These are phyloP conservation scores for Pardosa pseudoannulata DNA, from an alignment of 2,888 invertebrate genomes.

Conservation along the genomic window DNA sequence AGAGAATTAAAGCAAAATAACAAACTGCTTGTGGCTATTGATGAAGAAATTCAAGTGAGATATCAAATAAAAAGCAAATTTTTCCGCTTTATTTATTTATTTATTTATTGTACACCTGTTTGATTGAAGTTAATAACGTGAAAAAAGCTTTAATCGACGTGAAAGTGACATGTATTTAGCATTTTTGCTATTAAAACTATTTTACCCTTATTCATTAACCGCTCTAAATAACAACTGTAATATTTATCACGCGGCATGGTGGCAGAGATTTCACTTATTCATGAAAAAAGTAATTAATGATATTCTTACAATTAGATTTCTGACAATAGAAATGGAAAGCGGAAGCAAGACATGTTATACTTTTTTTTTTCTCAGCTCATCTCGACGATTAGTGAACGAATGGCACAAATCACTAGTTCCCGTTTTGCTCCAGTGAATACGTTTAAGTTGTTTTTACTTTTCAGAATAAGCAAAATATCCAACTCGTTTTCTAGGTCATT, in stretches of 20 bases:
- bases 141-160: too few species aligned
- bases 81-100: too few species aligned
- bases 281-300: neutral
- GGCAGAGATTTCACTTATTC: neutral
- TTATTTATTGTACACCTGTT: too few species aligned
- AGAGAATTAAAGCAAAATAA: too few species aligned
- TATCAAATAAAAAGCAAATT: too few species aligned
- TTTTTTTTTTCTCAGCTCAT: slow-evolving; percentile 19
- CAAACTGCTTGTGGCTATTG: too few species aligned
- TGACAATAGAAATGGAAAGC: slow-evolving; percentile 26
- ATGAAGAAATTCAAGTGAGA: too few species aligned
- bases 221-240: neutral
- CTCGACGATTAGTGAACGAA: slow-evolving; percentile 45
- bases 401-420: slow-evolving; percentile 58
- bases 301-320: neutral
- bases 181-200: too few species aligned
- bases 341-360: slow-evolving; percentile 51
- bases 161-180: too few species aligned
- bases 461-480: slow-evolving; percentile 24
- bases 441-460: slow-evolving; percentile 10
- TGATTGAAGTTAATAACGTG: too few species aligned
- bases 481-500: slow-evolving; percentile 51
- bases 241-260: neutral
- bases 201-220: neutral
- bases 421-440: slow-evolving; percentile 47